Percentiles rank a stretch among this genome's conserved stretches.
phyloP scores from a whole-genome alignment of 2,113 vertebrate species.

The Petaurus breviceps region DNA sequence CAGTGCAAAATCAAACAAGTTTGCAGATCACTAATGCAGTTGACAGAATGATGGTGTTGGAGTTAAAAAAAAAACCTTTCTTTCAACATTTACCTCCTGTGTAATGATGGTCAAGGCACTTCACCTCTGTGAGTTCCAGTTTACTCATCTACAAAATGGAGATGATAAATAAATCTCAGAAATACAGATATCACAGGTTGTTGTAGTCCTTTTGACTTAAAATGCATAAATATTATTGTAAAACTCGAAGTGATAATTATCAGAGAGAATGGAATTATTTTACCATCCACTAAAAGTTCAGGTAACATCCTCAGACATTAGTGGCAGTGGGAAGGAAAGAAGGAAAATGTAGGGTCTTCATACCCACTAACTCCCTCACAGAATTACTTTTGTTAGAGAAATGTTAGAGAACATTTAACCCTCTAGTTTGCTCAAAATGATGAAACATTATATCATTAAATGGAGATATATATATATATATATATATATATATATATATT shows the following conservation, averaged over 20 bases:
- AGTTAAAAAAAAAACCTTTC: background rate
- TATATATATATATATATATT: constrained; percentile 30
- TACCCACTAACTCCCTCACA: background rate
- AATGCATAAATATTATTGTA: background rate
- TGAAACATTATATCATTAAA: constrained; percentile 52
- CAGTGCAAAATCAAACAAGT: background rate
- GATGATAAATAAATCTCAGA: background rate
- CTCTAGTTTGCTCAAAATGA: background rate
- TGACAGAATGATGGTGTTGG: background rate
- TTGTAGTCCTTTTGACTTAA: background rate
- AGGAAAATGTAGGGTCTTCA: background rate
- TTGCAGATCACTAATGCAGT: background rate
- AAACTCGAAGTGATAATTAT: background rate
- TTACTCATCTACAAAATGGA: background rate
- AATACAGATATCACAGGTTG: background rate
- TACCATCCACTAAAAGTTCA: background rate
- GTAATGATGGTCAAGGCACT: background rate
- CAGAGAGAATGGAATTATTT: background rate
- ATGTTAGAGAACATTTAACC: background rate
- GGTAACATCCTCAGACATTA: background rate
- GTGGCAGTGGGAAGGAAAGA: background rate
- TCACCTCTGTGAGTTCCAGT: background rate
- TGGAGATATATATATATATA: constrained; percentile 1
- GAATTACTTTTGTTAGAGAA: background rate
- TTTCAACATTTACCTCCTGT: background rate